Percentiles rank a stretch among this genome's conserved stretches.
Conservation (phyloP, 2,888 invertebrate species). For the Acanthosepion pharaonis region DNA sequence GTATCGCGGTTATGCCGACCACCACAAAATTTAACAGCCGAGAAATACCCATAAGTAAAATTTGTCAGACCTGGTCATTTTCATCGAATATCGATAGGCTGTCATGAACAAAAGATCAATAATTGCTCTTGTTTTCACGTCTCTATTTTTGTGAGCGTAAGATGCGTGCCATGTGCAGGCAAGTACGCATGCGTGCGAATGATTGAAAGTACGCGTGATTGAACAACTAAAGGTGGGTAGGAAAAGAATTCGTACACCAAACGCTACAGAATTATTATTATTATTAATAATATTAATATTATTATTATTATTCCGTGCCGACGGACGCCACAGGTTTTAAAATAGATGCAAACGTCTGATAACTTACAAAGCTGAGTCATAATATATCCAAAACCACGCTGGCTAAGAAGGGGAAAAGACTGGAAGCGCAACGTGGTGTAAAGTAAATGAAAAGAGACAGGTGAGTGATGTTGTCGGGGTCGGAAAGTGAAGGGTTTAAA, state of each 20-base stretch:
- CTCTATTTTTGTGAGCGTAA: neutral
- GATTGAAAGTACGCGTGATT: neutral
- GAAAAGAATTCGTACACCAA: no score
- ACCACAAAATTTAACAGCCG: no score
- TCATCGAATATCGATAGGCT: neutral
- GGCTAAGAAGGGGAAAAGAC: neutral
- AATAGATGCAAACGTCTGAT: neutral
- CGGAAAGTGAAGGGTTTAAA: neutral
- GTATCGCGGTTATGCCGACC: no score
- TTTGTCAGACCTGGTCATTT: neutral
- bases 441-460: neutral
- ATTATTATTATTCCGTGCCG: neutral
- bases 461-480: neutral
- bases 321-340: neutral
- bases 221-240: neutral
- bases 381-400: neutral
- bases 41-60: no score
- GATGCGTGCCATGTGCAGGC: neutral
- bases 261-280: no score
- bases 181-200: neutral
- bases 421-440: neutral
- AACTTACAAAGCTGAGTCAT: conserved; percentile 8
- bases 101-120: neutral
- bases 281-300: neutral
- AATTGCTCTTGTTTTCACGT: neutral